Base-by-base conservation (phyloP, 2,797 vertebrate species). In the Diplodus sargus region DNA sequence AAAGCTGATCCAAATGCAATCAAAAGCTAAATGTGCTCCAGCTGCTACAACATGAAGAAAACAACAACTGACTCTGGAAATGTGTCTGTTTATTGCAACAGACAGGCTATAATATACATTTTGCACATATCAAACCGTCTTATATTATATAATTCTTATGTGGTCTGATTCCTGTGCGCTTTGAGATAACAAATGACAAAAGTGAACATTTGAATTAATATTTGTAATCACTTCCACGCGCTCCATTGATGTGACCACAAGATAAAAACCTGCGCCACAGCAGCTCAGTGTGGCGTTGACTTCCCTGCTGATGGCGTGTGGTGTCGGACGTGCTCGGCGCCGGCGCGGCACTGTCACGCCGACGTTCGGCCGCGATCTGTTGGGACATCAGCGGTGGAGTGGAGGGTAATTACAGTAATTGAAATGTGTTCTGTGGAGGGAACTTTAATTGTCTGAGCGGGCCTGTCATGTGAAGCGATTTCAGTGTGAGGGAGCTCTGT, bases 351-450 rank as follows among this genome's bases (percentile, higher is more conserved):
- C 70, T 78, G 80, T 87, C 85, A 78, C 54, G 61, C 78, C 43
- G 60, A 84, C 52, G 53, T 39, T 58, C 65, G 63, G 58, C 28
- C 43, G 16, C 78, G 74, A 85, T 87, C 81, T 76, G 82, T 76
- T 79, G 83, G 80, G 87, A 88, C 83, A 73, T 87, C 85, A 52
- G 78, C 85, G 77, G 76, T 39, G 77, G 72, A 87, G 54, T 79
- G 88, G 83, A 85, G 82, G 81, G 76, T 86, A 73, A 91, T 91
- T 88, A 88, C 85, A 81, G 82, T 85, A 79, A 89, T 81, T 83
- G 85, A 85, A 84, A 76, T 77, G 78, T 76, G 79, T 77, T 85
- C 76, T 77, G 58, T 54, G 62, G 70, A 85, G 71, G 70, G 73
- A 72, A 53, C 48, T 84, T 83, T 82, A 84, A 88, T 83, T 88